phyloP scores from a whole-genome alignment of 1,140 invertebrate species.

The Linepithema humile region DNA sequence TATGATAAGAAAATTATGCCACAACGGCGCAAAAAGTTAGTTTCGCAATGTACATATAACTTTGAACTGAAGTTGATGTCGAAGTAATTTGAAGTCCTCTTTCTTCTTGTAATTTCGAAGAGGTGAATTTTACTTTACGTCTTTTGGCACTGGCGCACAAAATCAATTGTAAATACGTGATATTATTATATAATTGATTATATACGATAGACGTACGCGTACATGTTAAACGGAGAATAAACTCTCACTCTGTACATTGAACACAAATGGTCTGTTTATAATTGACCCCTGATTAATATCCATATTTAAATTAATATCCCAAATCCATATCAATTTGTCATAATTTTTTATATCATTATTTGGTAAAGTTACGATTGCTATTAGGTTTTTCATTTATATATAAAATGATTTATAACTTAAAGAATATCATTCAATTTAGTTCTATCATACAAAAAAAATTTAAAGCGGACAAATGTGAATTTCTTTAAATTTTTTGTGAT shows the following conservation, averaged over 20 bases:
- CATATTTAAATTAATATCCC: slow-evolving; percentile 13
- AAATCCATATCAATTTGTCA: background rate
- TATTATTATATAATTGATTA: slow-evolving; percentile 59
- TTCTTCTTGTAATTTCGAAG: slow-evolving; percentile 43
- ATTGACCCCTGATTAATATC: slow-evolving; percentile 47
- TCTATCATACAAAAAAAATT: background rate
- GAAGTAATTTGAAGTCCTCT: slow-evolving; percentile 39
- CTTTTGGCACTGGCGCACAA: slow-evolving; percentile 62
- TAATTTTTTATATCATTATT: background rate
- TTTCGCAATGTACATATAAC: slow-evolving; percentile 68
- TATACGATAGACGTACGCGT: slow-evolving; percentile 61
- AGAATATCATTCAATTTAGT: background rate
- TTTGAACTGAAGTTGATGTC: slow-evolving; percentile 2
- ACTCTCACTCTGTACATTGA: slow-evolving; percentile 73
- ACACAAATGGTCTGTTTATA: slow-evolving; percentile 20
- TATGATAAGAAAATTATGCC: slow-evolving; percentile 29
- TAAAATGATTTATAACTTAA: background rate
- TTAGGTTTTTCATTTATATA: background rate
- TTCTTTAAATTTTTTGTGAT: background rate
- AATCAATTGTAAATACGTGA: slow-evolving; percentile 74
- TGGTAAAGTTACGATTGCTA: background rate
- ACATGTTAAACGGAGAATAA: slow-evolving; percentile 74
- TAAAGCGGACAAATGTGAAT: background rate
- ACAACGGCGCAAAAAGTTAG: slow-evolving; percentile 31
- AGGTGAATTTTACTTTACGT: slow-evolving; percentile 47